Base-by-base conservation (phyloP, 2,113 vertebrate genomes). In the Oncorhynchus mykiss region DNA sequence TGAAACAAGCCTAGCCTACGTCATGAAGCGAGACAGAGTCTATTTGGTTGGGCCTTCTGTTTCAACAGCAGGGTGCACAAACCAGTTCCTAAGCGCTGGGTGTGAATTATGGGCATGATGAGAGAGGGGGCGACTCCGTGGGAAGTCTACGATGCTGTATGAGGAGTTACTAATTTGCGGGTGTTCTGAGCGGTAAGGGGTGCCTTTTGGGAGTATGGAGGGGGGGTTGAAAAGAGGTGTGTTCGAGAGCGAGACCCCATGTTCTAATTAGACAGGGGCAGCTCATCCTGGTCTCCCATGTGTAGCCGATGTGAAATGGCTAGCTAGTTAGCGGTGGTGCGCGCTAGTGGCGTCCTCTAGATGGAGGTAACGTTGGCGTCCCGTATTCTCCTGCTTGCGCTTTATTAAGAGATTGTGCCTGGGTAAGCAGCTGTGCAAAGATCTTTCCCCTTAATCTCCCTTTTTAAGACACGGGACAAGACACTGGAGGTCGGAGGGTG, bases 401-500 rank as follows among this genome's bases (percentile, higher is more conserved):
- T 62, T 69, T 74, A 86, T 82, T 81, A 82, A 86, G 48, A 78
- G 84, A 72, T 84, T 64, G 73, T 73, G 76, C 83, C 78, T 16
- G 20, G 85, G 80, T 89, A 80, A 92, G 80, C 78, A 87, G 85
- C 81, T 80, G 70, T 74, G 80, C 80, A 88, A 82, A 89, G 81
- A 90, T 88, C 22, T 89, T 0, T 82, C 65, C 74, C 78, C 78
- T 79, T 88, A 87, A 86, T 89, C 89, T 85, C 72, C 69, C 54
- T 78, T 84, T 85, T 82, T 81, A 86, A 82, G 71, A 84, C 80
- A 77, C 45, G 59, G 65, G 24, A 73, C 1, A 9, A 31, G 60
- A 69, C 45, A 59, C 13, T 20, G 39, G 29, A n/a, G 31, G 69
- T 78, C 78, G 39, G 57, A 8, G 31, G 31, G 34, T 39, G 8